These are phyloP conservation scores for Cheilosia vulpina DNA, from an alignment of 2,888 invertebrate species.

Conservation along the genomic window DNA sequence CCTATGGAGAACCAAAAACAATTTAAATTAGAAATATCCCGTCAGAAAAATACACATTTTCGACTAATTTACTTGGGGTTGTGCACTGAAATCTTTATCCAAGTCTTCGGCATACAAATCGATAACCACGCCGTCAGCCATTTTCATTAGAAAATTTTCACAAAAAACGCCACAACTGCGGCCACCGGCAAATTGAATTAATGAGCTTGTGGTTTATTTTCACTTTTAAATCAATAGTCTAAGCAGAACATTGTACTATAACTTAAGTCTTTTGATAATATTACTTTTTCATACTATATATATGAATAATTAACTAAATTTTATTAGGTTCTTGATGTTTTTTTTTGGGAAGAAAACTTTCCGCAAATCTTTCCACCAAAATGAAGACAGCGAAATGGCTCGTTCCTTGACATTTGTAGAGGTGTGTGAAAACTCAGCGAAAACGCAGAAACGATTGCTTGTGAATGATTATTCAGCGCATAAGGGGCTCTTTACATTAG, in stretches of 20 bases:
- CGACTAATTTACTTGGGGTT: constrained; percentile 84
- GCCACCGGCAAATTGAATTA: constrained; percentile 62
- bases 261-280: constrained; percentile 21
- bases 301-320: constrained; percentile 55
- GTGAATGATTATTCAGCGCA: not conserved
- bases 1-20: constrained; percentile 76
- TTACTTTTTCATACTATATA: constrained; percentile 64
- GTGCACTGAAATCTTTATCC: constrained; percentile 94
- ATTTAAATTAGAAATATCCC: constrained; percentile 15
- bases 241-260: constrained; percentile 53
- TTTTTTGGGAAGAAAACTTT: constrained; percentile 30
- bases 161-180: constrained; percentile 66
- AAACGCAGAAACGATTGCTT: constrained; percentile 8
- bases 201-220: constrained; percentile 29
- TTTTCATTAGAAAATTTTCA: constrained; percentile 84
- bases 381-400: constrained; percentile 46
- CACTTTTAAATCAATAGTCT: constrained; percentile 49
- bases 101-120: constrained; percentile 98
- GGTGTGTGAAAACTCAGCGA: constrained; percentile 25
- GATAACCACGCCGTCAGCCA: constrained; percentile 98
- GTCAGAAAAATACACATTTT: constrained; percentile 12
- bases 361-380: constrained; percentile 47
- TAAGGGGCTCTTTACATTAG: no score
- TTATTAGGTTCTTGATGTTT: constrained; percentile 12
- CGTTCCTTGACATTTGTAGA: constrained; percentile 34